Percentiles rank a stretch among this genome's conserved stretches.
phyloP scores from a whole-genome alignment of 1,140 invertebrate species.

The Holotrichia oblita region DNA sequence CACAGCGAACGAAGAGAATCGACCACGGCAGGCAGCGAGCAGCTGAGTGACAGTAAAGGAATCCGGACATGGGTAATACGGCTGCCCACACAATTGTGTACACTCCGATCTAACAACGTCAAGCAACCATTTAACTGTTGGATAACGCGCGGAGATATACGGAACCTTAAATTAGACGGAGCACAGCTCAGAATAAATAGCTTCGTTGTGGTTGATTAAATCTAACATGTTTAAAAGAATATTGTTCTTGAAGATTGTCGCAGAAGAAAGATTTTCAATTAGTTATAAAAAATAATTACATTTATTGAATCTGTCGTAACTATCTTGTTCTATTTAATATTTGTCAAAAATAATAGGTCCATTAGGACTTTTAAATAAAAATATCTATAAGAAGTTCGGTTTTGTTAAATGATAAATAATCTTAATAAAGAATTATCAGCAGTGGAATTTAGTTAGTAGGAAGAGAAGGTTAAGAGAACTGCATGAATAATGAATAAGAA shows the following conservation, averaged over 20 bases:
- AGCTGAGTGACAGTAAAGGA: slow-evolving; percentile 34
- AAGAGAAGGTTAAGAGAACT: no score
- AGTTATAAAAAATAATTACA: no score
- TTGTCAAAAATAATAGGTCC: no score
- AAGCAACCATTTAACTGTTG: not conserved
- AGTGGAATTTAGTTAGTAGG: no score
- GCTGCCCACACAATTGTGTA: slow-evolving; percentile 28
- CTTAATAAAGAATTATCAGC: no score
- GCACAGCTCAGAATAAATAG: not conserved
- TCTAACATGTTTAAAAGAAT: not conserved
- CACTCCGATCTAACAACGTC: slow-evolving; percentile 11
- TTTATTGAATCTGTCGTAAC: no score
- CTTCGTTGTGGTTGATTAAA: not conserved
- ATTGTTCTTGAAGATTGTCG: not conserved
- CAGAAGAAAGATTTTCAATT: no score
- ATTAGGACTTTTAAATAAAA: no score
- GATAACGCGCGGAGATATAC: slow-evolving; percentile 3
- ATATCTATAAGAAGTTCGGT: no score
- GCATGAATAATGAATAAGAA: no score
- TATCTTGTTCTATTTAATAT: no score
- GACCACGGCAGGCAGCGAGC: not conserved
- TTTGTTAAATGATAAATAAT: no score
- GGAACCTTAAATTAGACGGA: slow-evolving; percentile 17
- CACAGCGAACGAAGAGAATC: not conserved
- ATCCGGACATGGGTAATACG: slow-evolving; percentile 34